phyloP scores from a whole-genome alignment of 2,113 vertebrate species.

The Nicator chloris region DNA sequence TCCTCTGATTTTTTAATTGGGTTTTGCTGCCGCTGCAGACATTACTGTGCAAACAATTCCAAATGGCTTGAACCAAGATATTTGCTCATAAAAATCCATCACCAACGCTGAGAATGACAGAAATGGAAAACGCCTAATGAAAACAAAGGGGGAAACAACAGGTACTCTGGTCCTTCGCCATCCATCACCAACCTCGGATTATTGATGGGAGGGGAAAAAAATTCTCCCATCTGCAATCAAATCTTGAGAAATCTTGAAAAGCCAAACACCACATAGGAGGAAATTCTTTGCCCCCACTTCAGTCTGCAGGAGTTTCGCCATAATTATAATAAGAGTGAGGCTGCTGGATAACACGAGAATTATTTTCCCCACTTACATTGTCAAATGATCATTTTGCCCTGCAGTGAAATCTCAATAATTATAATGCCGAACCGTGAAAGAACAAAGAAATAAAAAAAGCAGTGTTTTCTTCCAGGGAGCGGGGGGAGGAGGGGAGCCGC shows the following conservation, averaged over 20 bases:
- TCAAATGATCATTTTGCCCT: constrained; percentile 59
- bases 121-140: constrained; percentile 31
- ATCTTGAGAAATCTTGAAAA: background rate
- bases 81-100: constrained; percentile 29
- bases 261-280: background rate
- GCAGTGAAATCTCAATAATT: constrained; percentile 63
- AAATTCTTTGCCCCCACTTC: constrained; percentile 31
- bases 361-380: constrained; percentile 48
- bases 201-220: background rate
- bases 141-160: constrained; percentile 45
- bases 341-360: constrained; percentile 31
- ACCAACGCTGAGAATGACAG: background rate
- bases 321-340: constrained; percentile 18
- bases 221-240: background rate
- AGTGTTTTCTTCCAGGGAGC: constrained; percentile 1
- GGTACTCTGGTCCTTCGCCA: background rate
- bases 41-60: background rate
- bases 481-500: background rate
- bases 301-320: constrained; percentile 23
- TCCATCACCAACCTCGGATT: background rate
- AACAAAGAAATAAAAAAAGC: constrained; percentile 49
- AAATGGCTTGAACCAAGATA: background rate
- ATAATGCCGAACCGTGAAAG: constrained; percentile 18
- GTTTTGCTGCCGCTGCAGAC: background rate
- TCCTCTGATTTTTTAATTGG: background rate